Base-by-base conservation (phyloP, 2,888 invertebrate genomes). In the Dexiosoma caninum region DNA sequence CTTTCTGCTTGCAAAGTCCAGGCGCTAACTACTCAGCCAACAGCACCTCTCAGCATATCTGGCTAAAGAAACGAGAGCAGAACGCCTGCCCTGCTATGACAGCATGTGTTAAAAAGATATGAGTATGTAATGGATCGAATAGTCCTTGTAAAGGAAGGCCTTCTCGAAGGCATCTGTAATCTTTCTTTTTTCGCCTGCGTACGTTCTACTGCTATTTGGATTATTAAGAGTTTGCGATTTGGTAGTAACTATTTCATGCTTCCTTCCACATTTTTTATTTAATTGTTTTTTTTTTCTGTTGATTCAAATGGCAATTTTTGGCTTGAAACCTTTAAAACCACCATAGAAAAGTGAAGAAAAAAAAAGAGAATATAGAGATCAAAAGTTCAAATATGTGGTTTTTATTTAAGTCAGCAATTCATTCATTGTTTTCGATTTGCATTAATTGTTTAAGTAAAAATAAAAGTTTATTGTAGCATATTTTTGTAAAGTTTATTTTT, bases 391-490 rank as follows among this genome's bases (percentile, higher is more conserved):
- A 55, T 44, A 69, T 69, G 42, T 8, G 27, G 3, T 27, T 3
- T 27, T 27, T 69, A 55, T 69, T 44, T 21, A 14, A 55, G 32
- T 69, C 19, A 53, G 44, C 44, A 3, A 69, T 44, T 44, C 27
- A 59, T 42, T 62, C 32, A 60, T 62, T 60, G 51, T 69, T 44
- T 69, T 44, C 44, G 55, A 55, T 71, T 71, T 59, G 30, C 71
- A 66, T 64, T 72, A 72, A 78, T 64, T 59, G 59, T 78, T 78
- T 59, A 35, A 30, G 32, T 32, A 69, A 32, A 55, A 53, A 21
- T 12, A 46, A 23, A 27, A 53, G 9, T 40, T 53, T 19, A 19
- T 40, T 69, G 55, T 32, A 27, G 37, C 37, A 51, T 37, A 69
- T 69, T 69, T 67, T 55, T 69, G 32, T 44, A 55, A 53, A 55